Evolutionary conservation across 2,888 invertebrate genomes (phyloP).

Genomic region (Aphrophora alni): DNA sequence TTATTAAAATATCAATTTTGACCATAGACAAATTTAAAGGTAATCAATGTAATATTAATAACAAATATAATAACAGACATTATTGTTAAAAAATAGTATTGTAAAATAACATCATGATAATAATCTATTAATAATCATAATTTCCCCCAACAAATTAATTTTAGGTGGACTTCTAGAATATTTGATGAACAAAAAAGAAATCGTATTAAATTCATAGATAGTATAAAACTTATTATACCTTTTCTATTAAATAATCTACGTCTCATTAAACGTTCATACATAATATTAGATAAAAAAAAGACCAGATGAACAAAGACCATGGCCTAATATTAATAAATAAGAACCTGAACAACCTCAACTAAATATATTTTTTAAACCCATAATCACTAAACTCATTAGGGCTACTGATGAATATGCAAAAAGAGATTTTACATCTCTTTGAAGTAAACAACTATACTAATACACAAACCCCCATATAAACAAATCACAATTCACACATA

Average conservation of each 20-base stretch:
- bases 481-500: constrained; percentile 60
- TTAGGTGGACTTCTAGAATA: constrained; percentile 73
- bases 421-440: constrained; percentile 70
- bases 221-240: too few species aligned
- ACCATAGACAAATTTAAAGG: constrained; percentile 61
- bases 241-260: background rate
- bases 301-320: background rate
- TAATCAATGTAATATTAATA: constrained; percentile 68
- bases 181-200: constrained; percentile 69
- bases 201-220: constrained; percentile 60
- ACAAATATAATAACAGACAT: constrained; percentile 70
- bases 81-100: constrained; percentile 64
- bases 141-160: constrained; percentile 71
- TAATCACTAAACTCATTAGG: constrained; percentile 71
- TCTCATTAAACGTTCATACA: background rate
- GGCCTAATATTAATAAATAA: background rate
- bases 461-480: constrained; percentile 56
- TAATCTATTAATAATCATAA: constrained; percentile 68
- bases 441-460: constrained; percentile 72
- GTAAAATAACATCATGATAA: constrained; percentile 61
- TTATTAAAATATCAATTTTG: constrained; percentile 55
- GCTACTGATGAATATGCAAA: constrained; percentile 73
- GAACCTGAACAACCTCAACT: background rate
- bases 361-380: constrained; percentile 59
- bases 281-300: background rate